A percentile compares a stretch with the other conserved stretches of the same genome.
phyloP scores from a whole-genome alignment of 1,140 invertebrate species.

The Cecropterus lyciades region DNA sequence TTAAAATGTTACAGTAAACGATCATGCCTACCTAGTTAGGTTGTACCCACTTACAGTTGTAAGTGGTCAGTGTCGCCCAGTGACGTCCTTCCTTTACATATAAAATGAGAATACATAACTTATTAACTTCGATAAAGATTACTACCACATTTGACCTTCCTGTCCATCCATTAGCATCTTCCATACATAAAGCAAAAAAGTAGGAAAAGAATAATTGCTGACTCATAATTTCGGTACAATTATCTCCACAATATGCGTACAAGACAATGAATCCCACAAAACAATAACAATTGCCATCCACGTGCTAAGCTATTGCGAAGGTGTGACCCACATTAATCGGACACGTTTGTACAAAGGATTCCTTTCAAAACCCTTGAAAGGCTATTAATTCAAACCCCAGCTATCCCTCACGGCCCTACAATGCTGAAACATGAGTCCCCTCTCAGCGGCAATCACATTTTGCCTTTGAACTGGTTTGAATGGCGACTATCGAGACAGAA shows the following conservation, averaged over 20 bases:
- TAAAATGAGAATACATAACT: too few species aligned
- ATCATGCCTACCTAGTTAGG: too few species aligned
- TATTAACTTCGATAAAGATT: too few species aligned
- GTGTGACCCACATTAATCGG: slow-evolving; percentile 34
- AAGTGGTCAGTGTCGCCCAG: too few species aligned
- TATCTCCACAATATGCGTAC: slow-evolving; percentile 1
- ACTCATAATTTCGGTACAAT: background rate
- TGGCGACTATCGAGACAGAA: background rate
- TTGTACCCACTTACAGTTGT: too few species aligned
- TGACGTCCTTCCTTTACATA: too few species aligned
- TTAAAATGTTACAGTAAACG: too few species aligned
- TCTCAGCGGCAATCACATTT: slow-evolving; percentile 31
- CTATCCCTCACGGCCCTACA: slow-evolving; percentile 20
- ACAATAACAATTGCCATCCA: background rate
- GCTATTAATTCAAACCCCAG: slow-evolving; percentile 30
- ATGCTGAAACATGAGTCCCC: slow-evolving; percentile 26
- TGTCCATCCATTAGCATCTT: too few species aligned
- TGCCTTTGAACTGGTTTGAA: slow-evolving; percentile 21
- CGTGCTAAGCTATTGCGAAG: slow-evolving; percentile 12
- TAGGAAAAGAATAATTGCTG: too few species aligned
- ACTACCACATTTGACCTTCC: too few species aligned
- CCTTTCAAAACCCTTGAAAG: slow-evolving; percentile 27
- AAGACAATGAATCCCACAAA: background rate
- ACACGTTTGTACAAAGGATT: slow-evolving; percentile 31
- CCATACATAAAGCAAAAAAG: too few species aligned